Base-by-base conservation (phyloP, 2,113 vertebrate genomes). In the Dicentrarchus labrax region DNA sequence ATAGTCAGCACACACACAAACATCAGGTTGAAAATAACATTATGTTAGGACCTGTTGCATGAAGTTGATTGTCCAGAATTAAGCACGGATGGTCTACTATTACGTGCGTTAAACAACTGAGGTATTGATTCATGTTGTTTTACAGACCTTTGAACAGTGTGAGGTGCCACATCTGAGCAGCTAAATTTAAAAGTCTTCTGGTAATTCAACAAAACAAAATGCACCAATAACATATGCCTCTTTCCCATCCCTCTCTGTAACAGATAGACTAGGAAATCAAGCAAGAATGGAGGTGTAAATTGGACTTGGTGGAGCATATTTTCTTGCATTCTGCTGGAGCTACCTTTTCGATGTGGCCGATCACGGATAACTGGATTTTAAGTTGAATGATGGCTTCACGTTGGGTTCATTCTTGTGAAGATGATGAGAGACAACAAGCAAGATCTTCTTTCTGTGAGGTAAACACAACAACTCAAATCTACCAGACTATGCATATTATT, bases 321-420 rank as follows among this genome's bases (percentile, higher is more conserved):
- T 89, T 76, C 41, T 80, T 76, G n/a, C 72, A 48, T 82, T 74
- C 59, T 65, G 59, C 66, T 86, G 90, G 88, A 88, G 50, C 47
- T 80, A 68, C 72, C 76, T 80, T 85, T 88, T 96, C 93, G 81
- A 97, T 98, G 97, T 95, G 95, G 95, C 85, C 92, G 91, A 92
- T 91, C 65, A 94, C 88, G 92, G 93, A 94, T 87, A 87, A 87
- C 85, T 66, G 16, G 89, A 93, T 95, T 95, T 95, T 95, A 92
- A 94, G 79, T 96, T 95, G 96, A 96, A 97, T 97, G 95, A 99
- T 99, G 98, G 97, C 97, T 88, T 96, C 96, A 65, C 97, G 92
- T 93, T 95, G 96, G 96, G 92, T 94, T 92, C 94, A 95, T 89
- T 92, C 95, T 80, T 93, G 88, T 54, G 96, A 96, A 91, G 97